Conservation (phyloP, 2,113 vertebrate species). For the Protobothrops flavoviridis region DNA sequence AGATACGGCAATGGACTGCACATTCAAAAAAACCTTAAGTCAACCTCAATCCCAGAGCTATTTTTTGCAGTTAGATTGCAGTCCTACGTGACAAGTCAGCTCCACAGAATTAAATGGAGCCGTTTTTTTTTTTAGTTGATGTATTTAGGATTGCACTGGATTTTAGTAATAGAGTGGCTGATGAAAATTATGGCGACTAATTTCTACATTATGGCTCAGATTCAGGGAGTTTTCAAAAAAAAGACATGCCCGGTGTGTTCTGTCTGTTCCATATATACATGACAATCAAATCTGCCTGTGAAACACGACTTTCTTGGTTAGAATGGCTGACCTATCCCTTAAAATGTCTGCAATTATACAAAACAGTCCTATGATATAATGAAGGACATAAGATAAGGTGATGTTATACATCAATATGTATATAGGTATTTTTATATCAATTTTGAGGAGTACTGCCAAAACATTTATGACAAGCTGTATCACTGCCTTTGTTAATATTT, state of each 20-base stretch:
- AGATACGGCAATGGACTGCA: not conserved
- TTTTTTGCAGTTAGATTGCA: not conserved
- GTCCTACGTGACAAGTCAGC: not conserved
- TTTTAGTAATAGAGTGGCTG: constrained; percentile 21
- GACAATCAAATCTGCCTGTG: constrained; percentile 73
- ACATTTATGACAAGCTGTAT: constrained; percentile 88
- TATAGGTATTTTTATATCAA: constrained; percentile 83
- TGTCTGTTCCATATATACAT: constrained; percentile 55
- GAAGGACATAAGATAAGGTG: constrained; percentile 79
- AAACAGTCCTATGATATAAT: constrained; percentile 76
- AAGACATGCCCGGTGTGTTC: constrained; percentile 47
- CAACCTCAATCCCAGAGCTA: not conserved
- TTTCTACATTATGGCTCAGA: constrained; percentile 62
- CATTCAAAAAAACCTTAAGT: not conserved
- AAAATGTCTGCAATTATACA: constrained; percentile 72
- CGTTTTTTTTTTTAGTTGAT: not conserved
- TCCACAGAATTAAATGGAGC: not conserved
- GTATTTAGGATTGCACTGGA: not conserved
- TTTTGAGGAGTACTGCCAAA: constrained; percentile 81
- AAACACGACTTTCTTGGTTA: constrained; percentile 67
- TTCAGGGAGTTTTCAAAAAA: constrained; percentile 64
- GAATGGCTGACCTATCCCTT: constrained; percentile 64
- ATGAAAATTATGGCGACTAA: constrained; percentile 45
- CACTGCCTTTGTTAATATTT: constrained; percentile 89
- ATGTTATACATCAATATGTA: constrained; percentile 92